phyloP scores from a whole-genome alignment of 2,888 invertebrate species.

The Latrodectus hesperus region DNA sequence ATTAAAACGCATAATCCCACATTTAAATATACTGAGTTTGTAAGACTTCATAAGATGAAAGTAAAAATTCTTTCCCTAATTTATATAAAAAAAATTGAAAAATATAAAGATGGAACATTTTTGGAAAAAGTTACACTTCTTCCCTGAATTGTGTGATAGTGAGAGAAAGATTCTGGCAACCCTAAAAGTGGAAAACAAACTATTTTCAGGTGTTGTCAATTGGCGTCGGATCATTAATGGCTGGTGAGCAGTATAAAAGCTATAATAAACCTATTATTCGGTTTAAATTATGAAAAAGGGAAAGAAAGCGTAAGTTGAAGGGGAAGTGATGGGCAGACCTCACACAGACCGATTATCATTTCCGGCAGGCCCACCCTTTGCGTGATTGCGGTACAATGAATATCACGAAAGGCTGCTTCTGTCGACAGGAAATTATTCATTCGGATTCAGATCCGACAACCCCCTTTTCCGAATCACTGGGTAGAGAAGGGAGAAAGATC shows the following conservation, averaged over 20 bases:
- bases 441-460: constrained; percentile 38
- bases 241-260: constrained; percentile 50
- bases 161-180: not conserved
- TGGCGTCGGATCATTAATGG: constrained; percentile 57
- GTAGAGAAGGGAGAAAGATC: constrained; percentile 7
- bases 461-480: not conserved
- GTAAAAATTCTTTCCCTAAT: too few relatives aligned
- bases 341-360: constrained; percentile 68
- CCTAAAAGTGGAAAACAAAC: not conserved
- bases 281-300: constrained; percentile 58
- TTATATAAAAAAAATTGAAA: too few relatives aligned
- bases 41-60: too few relatives aligned
- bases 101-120: too few relatives aligned
- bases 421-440: constrained; percentile 68
- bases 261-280: constrained; percentile 64
- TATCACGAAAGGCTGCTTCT: constrained; percentile 59
- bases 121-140: not conserved
- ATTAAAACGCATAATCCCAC: too few relatives aligned
- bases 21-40: too few relatives aligned
- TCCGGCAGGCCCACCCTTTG: constrained; percentile 66
- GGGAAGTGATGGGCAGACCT: constrained; percentile 52
- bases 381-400: constrained; percentile 58
- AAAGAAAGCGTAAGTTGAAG: constrained; percentile 28
- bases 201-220: constrained; percentile 34
- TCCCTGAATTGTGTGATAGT: not conserved